These are phyloP conservation scores for Laothoe populi DNA, from an alignment of 2,888 invertebrate genomes.

Conservation along the genomic window DNA sequence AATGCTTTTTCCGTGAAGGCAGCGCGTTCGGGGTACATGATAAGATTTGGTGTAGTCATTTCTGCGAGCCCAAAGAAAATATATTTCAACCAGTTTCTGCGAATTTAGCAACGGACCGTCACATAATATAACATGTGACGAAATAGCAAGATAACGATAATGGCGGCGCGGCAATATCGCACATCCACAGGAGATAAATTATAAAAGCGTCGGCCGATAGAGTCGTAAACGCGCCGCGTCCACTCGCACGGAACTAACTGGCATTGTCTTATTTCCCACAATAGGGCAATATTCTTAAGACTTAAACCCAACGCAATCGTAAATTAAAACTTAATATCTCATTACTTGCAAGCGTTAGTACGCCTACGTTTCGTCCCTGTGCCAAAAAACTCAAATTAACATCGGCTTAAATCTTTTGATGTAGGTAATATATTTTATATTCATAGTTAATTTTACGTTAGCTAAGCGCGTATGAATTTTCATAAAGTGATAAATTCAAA, in stretches of 20 bases:
- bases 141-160: conserved; percentile 42
- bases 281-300: conserved; percentile 82
- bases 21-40: background rate
- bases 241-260: conserved; percentile 75
- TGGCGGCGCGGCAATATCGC: conserved; percentile 53
- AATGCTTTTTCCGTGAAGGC: no score
- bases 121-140: conserved; percentile 33
- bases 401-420: background rate
- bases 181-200: conserved; percentile 73
- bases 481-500: background rate
- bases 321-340: conserved; percentile 82
- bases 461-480: background rate
- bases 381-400: conserved; percentile 51
- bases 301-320: conserved; percentile 74
- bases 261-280: conserved; percentile 81
- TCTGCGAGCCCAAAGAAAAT: background rate
- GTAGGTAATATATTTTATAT: background rate
- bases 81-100: background rate
- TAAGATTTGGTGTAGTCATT: background rate
- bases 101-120: background rate
- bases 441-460: background rate
- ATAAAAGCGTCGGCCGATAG: conserved; percentile 72
- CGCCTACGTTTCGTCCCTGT: conserved; percentile 60
- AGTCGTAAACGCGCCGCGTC: conserved; percentile 64
- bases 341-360: conserved; percentile 76